These are phyloP conservation scores for Steromphala cineraria DNA, from an alignment of 2,888 invertebrate genomes.

Conservation along the genomic window DNA sequence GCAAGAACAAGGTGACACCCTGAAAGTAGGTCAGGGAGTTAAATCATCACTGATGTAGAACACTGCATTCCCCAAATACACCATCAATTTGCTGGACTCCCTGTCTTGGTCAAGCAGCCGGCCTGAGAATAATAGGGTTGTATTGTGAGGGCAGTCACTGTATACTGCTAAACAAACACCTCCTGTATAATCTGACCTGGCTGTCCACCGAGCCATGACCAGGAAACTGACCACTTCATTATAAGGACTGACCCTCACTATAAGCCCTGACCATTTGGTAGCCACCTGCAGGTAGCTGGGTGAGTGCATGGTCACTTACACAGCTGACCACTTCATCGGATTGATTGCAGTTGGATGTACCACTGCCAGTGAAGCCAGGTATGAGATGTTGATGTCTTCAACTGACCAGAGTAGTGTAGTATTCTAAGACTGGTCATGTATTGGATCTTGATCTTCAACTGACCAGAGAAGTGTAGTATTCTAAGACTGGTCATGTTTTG, in stretches of 20 bases:
- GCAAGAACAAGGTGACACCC: no score
- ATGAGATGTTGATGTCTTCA: no score
- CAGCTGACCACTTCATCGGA: no score
- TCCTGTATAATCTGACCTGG: slow-evolving; percentile 1
- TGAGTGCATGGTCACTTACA: no score
- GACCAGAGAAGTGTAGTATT: no score
- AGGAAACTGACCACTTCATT: background rate
- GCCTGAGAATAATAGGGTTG: background rate
- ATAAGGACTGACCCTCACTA: background rate
- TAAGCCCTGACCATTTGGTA: background rate
- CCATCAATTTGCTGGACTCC: slow-evolving; percentile 13
- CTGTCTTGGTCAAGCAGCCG: background rate
- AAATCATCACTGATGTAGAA: background rate
- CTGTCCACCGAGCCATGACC: background rate
- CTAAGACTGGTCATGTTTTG: no score
- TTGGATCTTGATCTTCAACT: no score
- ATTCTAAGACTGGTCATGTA: no score
- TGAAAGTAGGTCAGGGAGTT: no score
- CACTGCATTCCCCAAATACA: slow-evolving; percentile 2
- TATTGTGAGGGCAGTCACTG: slow-evolving; percentile 9
- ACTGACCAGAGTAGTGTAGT: no score
- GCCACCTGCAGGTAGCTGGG: background rate
- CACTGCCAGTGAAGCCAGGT: no score
- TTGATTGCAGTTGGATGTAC: no score
- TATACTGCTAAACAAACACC: slow-evolving; percentile 15